These are phyloP conservation scores for Hirtodrosophila alboralis DNA, from an alignment of 2,888 invertebrate species.

Conservation along the genomic window DNA sequence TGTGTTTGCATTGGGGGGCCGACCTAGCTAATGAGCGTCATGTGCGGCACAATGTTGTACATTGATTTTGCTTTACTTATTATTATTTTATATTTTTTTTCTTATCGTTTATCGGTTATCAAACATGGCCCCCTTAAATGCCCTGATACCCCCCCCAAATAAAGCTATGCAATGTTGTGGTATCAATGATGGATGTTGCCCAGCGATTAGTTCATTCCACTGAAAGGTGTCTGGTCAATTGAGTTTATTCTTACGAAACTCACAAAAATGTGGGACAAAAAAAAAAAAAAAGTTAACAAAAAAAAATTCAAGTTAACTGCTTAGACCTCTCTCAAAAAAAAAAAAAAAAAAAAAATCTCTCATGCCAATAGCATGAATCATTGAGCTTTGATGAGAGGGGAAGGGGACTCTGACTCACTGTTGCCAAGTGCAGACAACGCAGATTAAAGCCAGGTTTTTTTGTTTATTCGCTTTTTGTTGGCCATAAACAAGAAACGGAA, in stretches of 20 bases:
- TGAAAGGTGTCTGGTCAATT: constrained; percentile 27
- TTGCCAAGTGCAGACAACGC: constrained; percentile 46
- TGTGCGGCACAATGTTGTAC: constrained; percentile 32
- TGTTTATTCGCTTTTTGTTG: constrained; percentile 15
- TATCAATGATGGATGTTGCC: constrained; percentile 62
- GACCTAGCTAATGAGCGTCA: constrained; percentile 39
- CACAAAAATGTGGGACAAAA: constrained; percentile 34
- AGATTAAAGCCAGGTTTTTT: constrained; percentile 40
- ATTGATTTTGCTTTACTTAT: constrained; percentile 27
- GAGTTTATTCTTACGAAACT: constrained; percentile 7
- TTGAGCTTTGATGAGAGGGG: constrained; percentile 69
- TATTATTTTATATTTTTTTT: too few relatives aligned
- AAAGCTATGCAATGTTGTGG: constrained; percentile 37
- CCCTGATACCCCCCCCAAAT: neutral
- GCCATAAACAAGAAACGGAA: constrained; percentile 49
- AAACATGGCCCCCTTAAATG: constrained; percentile 1
- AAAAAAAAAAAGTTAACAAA: neutral
- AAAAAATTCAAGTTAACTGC: neutral
- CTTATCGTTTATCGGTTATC: constrained; percentile 39
- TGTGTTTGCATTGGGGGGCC: constrained; percentile 5
- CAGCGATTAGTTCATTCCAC: constrained; percentile 56
- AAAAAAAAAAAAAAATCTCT: neutral
- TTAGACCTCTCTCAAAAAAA: constrained; percentile 9
- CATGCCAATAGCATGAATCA: constrained; percentile 69
- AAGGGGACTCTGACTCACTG: constrained; percentile 13